phyloP scores from a whole-genome alignment of 2,888 invertebrate species.

The Gnatocerus cornutus region DNA sequence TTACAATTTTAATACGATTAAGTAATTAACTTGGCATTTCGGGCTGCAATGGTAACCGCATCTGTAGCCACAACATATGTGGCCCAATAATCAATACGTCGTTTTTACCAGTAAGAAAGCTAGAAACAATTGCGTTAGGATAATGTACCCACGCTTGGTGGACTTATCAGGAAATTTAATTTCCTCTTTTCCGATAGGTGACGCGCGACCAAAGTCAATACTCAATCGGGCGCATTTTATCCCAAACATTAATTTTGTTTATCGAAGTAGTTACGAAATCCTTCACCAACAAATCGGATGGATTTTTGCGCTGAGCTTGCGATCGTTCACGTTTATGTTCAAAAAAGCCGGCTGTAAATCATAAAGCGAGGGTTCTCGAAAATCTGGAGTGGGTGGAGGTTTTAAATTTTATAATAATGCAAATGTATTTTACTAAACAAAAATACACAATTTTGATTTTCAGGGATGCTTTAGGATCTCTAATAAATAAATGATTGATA shows the following conservation, averaged over 20 bases:
- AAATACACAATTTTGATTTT: no score
- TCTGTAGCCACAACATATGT: slow-evolving; percentile 18
- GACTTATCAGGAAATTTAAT: slow-evolving; percentile 42
- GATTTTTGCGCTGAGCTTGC: slow-evolving; percentile 27
- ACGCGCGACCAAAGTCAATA: slow-evolving; percentile 16
- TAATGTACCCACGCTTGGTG: not conserved
- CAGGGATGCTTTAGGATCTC: no score
- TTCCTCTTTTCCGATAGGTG: slow-evolving; percentile 36
- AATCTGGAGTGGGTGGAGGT: not conserved
- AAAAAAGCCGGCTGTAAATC: slow-evolving; percentile 40
- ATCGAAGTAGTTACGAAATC: slow-evolving; percentile 20
- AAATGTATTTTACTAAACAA: no score
- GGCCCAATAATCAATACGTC: slow-evolving; percentile 15
- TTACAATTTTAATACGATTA: slow-evolving; percentile 40
- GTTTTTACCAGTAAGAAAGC: not conserved
- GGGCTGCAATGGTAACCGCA: slow-evolving; percentile 26
- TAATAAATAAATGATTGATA: no score
- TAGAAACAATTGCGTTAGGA: slow-evolving; percentile 11
- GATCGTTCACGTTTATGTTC: slow-evolving; percentile 36
- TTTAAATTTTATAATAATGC: no score
- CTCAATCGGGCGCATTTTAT: slow-evolving; percentile 31
- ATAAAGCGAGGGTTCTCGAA: slow-evolving; percentile 17
- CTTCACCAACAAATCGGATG: slow-evolving; percentile 12
- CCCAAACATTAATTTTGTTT: slow-evolving; percentile 36
- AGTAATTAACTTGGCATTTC: slow-evolving; percentile 32